Base-by-base conservation (phyloP, 2,888 invertebrate species). In the Diogma glabrata region DNA sequence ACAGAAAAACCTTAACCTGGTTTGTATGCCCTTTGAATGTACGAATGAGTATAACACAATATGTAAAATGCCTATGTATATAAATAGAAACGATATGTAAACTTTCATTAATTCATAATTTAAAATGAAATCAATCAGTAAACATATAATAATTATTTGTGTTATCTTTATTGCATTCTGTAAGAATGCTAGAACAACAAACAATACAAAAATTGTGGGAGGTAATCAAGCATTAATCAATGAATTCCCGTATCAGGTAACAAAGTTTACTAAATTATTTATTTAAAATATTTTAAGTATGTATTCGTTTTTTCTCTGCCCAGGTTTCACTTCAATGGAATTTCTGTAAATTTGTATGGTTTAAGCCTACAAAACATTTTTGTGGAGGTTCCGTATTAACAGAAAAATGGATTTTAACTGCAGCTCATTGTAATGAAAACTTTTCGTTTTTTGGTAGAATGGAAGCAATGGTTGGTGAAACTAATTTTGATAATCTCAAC, bases 401-500 rank as follows among this genome's bases (percentile, higher is more conserved):
- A 12, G 30, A 47, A 28, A 24, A 26, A 47, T 47, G 47, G 47
- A 26, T 47, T 12, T 26, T 47, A 17, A 26, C 47, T 9, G 47
- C 47, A 4, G 47, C 26, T 8, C 47, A 47, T 30, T 47, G 47
- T 12, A 47, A 47, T 8, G 26, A 28, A 17, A 47, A 47, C 16
- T 24, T 26, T 10, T 47, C 47, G 8, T 17, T 14, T 14, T 26
- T 26, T 30, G 47, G 47, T 30, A 19, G 24, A 3, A 26, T 47
- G 24, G 28, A 47, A 19, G 47, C 26, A 26, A 26, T 47, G 24
- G 47, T 26, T 19, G 47, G 47, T 28, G 47, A 47, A 30, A 28
- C 7, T 30, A 30, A 47, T 47, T 19, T 47, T 3, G 16, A 16
- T 14, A 22, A 43, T 47, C 3, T n/a, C 1, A 19, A 26, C 12